These are phyloP conservation scores for Deroptyus accipitrinus DNA, from an alignment of 2,113 vertebrate species.

Conservation along the genomic window DNA sequence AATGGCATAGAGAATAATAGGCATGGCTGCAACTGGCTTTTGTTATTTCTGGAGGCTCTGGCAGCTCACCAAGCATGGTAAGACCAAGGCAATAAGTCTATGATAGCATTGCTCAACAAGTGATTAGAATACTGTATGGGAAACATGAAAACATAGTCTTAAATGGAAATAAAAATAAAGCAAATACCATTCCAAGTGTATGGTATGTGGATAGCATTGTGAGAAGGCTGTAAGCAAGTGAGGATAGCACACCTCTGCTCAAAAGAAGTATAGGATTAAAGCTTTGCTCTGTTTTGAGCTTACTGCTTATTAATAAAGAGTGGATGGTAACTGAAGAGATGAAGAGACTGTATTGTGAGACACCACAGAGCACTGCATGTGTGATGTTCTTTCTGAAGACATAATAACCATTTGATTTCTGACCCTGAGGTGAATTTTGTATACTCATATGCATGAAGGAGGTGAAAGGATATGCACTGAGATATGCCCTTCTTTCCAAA, in stretches of 20 bases:
- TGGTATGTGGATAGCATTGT: neutral
- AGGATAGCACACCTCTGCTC: neutral
- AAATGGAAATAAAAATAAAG: conserved; percentile 10
- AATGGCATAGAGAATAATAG: neutral
- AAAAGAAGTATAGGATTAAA: conserved; percentile 48
- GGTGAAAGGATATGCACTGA: conserved; percentile 63
- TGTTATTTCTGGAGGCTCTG: neutral
- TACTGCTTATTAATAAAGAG: conserved; percentile 61
- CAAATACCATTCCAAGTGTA: neutral
- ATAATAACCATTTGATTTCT: conserved; percentile 71
- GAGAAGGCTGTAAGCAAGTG: conserved; percentile 1
- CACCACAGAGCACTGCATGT: conserved; percentile 61
- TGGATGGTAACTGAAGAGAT: conserved; percentile 62
- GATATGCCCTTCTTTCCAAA: conserved; percentile 53
- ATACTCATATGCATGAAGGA: conserved; percentile 65
- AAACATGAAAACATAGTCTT: neutral
- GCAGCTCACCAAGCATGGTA: neutral
- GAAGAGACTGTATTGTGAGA: conserved; percentile 61
- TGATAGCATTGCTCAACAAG: neutral
- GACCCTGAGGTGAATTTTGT: conserved; percentile 69
- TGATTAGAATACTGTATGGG: neutral
- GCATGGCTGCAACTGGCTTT: neutral
- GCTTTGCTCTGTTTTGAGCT: conserved; percentile 60
- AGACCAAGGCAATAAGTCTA: neutral
- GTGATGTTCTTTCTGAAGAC: conserved; percentile 67